phyloP scores from a whole-genome alignment of 2,113 vertebrate species.

The Himantopus leucocephalus region DNA sequence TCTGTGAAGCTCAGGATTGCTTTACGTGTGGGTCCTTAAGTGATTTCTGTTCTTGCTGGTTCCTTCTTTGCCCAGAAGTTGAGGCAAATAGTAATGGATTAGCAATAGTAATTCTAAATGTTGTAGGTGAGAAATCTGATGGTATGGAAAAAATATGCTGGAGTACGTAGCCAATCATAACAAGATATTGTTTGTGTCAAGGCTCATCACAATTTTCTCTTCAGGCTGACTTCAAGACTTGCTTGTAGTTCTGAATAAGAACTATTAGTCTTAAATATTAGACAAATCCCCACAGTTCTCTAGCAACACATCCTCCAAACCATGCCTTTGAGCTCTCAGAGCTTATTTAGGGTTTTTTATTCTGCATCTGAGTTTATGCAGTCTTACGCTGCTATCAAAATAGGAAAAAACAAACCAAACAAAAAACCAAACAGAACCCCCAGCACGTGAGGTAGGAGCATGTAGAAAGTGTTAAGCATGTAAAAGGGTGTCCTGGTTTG shows the following conservation, averaged over 20 bases:
- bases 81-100: not conserved
- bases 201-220: not conserved
- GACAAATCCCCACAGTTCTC: not conserved
- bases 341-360: not conserved
- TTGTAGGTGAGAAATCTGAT: not conserved
- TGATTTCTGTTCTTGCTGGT: not conserved
- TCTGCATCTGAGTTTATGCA: not conserved
- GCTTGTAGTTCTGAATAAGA: not conserved
- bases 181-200: not conserved
- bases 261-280: not conserved
- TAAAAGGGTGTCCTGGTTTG: not conserved
- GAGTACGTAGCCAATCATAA: not conserved
- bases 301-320: not conserved
- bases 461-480: not conserved
- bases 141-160: not conserved
- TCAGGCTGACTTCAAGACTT: not conserved
- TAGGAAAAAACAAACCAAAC: not conserved
- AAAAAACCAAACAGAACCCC: not conserved
- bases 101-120: not conserved
- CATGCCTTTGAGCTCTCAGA: not conserved
- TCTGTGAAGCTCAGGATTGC: not conserved
- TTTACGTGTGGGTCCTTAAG: not conserved
- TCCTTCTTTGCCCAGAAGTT: not conserved
- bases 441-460: rapidly evolving
- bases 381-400: not conserved